These are phyloP conservation scores for Deilephila porcellus DNA, from an alignment of 2,888 invertebrate species.

Conservation along the genomic window DNA sequence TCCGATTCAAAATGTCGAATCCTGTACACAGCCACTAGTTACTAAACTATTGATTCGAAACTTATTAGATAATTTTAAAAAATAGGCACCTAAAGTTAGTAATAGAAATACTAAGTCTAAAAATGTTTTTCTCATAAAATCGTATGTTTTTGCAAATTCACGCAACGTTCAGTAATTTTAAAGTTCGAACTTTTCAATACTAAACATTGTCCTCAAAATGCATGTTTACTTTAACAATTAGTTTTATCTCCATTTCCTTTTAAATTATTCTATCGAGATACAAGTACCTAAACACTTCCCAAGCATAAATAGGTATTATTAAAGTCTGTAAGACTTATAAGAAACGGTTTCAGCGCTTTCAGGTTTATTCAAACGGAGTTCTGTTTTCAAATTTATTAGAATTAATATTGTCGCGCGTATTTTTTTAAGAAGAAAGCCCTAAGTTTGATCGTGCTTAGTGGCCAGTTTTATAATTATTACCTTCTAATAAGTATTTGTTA, in stretches of 20 bases:
- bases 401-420: background rate
- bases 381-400: background rate
- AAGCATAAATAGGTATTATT: background rate
- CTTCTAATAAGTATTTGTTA: background rate
- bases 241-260: background rate
- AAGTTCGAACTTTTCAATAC: too few species aligned
- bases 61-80: too few species aligned
- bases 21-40: too few species aligned
- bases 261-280: background rate
- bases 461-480: background rate
- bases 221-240: too few species aligned
- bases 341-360: background rate
- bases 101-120: too few species aligned
- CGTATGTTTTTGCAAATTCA: too few species aligned
- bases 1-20: too few species aligned
- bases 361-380: background rate
- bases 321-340: background rate
- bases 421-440: background rate
- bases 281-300: background rate
- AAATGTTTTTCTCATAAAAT: too few species aligned
- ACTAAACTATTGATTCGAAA: too few species aligned
- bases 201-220: too few species aligned
- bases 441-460: background rate
- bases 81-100: too few species aligned
- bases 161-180: too few species aligned